These are phyloP conservation scores for Speoplatyrhinus poulsoni DNA, from an alignment of 2,113 vertebrate species.

Conservation along the genomic window DNA sequence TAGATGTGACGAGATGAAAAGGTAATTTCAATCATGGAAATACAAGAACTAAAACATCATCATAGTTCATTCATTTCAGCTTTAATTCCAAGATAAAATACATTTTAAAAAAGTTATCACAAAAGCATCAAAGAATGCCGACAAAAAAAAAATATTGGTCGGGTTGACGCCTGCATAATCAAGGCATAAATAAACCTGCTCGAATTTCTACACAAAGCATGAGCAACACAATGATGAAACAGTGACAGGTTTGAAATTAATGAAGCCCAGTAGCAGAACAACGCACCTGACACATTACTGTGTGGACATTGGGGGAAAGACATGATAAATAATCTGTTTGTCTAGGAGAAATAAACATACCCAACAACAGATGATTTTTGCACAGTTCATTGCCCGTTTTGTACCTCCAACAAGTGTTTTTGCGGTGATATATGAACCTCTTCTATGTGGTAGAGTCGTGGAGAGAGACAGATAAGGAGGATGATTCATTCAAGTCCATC, in stretches of 20 bases:
- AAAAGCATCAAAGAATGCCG: neutral
- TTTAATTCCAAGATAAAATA: neutral
- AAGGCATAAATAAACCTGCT: neutral
- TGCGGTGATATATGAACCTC: neutral
- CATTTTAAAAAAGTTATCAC: neutral
- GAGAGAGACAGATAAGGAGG: neutral
- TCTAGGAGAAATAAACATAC: too few species aligned
- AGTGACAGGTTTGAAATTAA: neutral
- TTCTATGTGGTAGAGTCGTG: too few species aligned
- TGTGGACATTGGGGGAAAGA: neutral
- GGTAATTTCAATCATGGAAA: too few species aligned
- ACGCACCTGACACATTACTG: too few species aligned
- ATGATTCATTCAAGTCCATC: slow-evolving; percentile 1
- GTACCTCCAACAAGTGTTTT: too few species aligned
- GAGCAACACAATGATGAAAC: neutral
- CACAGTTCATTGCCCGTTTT: too few species aligned
- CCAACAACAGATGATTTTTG: too few species aligned
- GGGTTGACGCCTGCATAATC: neutral
- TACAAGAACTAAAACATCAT: too few species aligned
- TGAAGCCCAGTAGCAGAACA: neutral
- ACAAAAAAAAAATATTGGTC: neutral
- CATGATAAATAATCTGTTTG: neutral
- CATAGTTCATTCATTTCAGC: neutral
- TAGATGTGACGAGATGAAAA: too few species aligned
- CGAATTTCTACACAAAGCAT: neutral